Evolutionary conservation across 2,888 invertebrate species (phyloP).

Genomic region (Calliopum simillimum): DNA sequence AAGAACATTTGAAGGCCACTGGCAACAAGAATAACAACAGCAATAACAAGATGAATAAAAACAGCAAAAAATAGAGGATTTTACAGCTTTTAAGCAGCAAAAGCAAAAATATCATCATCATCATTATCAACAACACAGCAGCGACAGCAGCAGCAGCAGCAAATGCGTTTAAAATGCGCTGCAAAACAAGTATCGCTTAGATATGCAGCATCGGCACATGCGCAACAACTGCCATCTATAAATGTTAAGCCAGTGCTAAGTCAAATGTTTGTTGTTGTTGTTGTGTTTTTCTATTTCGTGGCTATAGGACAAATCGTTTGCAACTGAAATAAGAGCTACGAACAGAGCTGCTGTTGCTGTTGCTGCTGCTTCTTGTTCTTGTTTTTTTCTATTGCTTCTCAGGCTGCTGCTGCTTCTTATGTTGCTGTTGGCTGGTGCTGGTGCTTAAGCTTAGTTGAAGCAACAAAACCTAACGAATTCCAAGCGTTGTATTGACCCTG

Average conservation of each 20-base stretch:
- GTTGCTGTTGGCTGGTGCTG: background rate
- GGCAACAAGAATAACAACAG: background rate
- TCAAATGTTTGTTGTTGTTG: constrained; percentile 13
- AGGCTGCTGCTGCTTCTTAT: constrained; percentile 7
- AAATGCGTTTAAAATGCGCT: constrained; percentile 5
- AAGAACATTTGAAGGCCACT: constrained; percentile 15
- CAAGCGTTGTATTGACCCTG: constrained; percentile 54
- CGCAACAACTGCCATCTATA: constrained; percentile 2
- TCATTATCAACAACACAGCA: background rate
- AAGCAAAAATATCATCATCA: too few relatives aligned
- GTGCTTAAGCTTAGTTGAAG: constrained; percentile 34
- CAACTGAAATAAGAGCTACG: background rate
- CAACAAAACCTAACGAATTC: constrained; percentile 53
- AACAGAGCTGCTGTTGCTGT: background rate
- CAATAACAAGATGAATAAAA: background rate
- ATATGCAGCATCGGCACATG: constrained; percentile 1
- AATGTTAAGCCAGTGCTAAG: background rate
- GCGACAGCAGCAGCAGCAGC: background rate
- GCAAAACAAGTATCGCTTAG: constrained; percentile 15
- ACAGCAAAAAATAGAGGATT: too few relatives aligned
- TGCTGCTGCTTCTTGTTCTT: background rate
- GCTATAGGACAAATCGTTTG: constrained; percentile 13
- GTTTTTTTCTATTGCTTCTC: constrained; percentile 13
- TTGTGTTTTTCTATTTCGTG: background rate
- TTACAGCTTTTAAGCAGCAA: too few relatives aligned